Evolutionary conservation across 1,140 invertebrate genomes (phyloP), one percentile per base, ranked within the genome.

Genomic region (Tribolium castaneum): DNA sequence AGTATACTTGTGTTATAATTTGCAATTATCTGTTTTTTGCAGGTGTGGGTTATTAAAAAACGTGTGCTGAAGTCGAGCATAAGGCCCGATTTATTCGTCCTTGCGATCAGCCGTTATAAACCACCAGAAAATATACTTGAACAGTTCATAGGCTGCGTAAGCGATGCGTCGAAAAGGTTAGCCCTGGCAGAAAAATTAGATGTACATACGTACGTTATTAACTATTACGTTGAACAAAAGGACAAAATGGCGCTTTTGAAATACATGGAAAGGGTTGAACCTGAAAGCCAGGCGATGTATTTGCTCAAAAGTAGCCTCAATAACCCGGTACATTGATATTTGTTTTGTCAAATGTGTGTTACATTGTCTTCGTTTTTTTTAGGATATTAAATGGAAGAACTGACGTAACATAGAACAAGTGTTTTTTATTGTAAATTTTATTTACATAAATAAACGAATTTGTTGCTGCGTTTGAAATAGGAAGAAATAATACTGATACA

Each of bases 181-280:
- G 50, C 25, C 12, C 75, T 85, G 7, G 84, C 83, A 14, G 75
- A 82, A 50, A 83, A 83, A 77, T 75, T 84, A 25, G 77, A 89
- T 85, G 87, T 88, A 70, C 88, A 89, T 79, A 81, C 85, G 6
- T 88, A 88, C 51, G 86, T 90, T 6, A 88, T 90, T 78, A 87
- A 89, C 70, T 87, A 86, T 30, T 83, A 87, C n/a, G 84, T 88
- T 0, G 87, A 87, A 62, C 88, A 89, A 77, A 88, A 87, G 76
- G 89, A 90, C 83, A 82, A 89, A 16, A 70, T 82, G 0, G 86
- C 86, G 0, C 82, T 90, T 7, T 86, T 87, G 0, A 86, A 87
- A 50, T 90, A 90, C 78, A 89, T 88, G 76, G 87, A 88, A 83
- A 86, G 87, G 1, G 79, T 90, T 2, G 25, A 39, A 6, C 25